phyloP scores from a whole-genome alignment of 2,888 invertebrate genomes.

The Idaea straminata region DNA sequence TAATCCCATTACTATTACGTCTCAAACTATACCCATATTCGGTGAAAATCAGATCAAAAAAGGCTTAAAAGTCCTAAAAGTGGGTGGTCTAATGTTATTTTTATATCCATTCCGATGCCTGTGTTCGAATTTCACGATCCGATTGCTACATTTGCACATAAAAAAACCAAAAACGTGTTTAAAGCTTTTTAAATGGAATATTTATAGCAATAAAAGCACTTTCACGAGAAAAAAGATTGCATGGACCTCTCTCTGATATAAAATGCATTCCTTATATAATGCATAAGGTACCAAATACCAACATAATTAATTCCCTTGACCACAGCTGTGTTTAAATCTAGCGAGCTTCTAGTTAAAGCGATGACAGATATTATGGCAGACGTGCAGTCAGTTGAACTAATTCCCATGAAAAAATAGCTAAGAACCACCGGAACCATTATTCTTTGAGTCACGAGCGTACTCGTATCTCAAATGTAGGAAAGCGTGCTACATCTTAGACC shows the following conservation, averaged over 20 bases:
- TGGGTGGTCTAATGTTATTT: slow-evolving; percentile 5
- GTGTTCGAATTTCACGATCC: too few relatives aligned
- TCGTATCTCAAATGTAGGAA: too few relatives aligned
- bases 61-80: neutral
- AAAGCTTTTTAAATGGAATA: neutral
- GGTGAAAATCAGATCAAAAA: neutral
- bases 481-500: too few relatives aligned
- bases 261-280: neutral
- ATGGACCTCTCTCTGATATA: neutral
- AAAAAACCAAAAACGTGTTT: neutral
- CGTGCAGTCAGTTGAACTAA: too few relatives aligned
- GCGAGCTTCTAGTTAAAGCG: too few relatives aligned
- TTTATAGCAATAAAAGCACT: neutral
- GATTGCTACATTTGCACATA: neutral
- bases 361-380: too few relatives aligned
- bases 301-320: too few relatives aligned
- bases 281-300: too few relatives aligned
- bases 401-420: too few relatives aligned
- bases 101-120: neutral
- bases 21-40: neutral
- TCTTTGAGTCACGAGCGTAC: too few relatives aligned
- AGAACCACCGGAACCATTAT: too few relatives aligned
- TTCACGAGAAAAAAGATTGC: neutral
- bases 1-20: neutral
- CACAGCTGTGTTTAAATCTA: too few relatives aligned